phyloP scores from a whole-genome alignment of 2,113 vertebrate species.

The Cebus imitator region DNA sequence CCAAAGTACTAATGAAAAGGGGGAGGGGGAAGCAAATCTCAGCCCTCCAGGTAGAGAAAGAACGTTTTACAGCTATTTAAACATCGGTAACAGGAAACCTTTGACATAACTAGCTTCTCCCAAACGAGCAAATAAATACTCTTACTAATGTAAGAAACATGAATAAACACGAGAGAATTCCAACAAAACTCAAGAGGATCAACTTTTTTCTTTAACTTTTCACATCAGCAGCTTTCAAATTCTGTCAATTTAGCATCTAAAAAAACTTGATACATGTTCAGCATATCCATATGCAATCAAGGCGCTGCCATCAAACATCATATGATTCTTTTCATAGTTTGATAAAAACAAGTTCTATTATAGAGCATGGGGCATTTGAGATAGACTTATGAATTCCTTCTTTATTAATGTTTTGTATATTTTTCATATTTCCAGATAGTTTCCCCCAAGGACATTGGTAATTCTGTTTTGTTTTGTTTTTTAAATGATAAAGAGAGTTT shows the following conservation, averaged over 20 bases:
- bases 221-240: neutral
- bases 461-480: neutral
- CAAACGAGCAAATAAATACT: neutral
- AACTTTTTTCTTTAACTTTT: neutral
- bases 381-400: neutral
- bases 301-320: accelerated
- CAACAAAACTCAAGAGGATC: neutral
- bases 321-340: accelerated
- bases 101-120: neutral
- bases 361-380: neutral
- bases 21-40: neutral
- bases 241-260: neutral
- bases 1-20: neutral
- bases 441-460: neutral
- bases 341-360: neutral
- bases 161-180: neutral
- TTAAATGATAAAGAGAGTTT: neutral
- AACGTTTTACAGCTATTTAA: neutral
- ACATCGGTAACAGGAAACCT: neutral
- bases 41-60: neutral
- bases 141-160: neutral
- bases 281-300: neutral
- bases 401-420: neutral
- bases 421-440: neutral
- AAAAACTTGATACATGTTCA: accelerated